Evolutionary conservation across 2,888 invertebrate species (phyloP).

Genomic region (Idaea biselata): DNA sequence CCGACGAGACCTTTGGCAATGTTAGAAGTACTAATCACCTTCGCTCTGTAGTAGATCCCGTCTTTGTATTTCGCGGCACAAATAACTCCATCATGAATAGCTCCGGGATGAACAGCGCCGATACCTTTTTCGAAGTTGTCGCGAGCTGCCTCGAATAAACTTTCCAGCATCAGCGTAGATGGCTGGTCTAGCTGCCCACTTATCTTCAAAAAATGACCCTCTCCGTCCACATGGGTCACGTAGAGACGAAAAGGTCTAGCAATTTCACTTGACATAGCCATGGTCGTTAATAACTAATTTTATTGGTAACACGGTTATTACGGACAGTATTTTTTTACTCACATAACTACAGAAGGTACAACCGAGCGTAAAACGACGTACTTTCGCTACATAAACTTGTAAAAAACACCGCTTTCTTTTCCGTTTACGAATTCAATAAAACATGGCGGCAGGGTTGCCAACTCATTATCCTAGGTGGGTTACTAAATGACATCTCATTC

Average conservation of each 20-base stretch:
- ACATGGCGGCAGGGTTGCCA: slow-evolving; percentile 54
- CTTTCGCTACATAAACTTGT: slow-evolving; percentile 39
- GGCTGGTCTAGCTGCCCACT: slow-evolving; percentile 85
- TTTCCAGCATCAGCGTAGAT: slow-evolving; percentile 79
- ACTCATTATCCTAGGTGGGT: no score
- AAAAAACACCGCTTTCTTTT: slow-evolving; percentile 66
- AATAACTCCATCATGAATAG: slow-evolving; percentile 76
- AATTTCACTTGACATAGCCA: slow-evolving; percentile 60
- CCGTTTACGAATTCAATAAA: slow-evolving; percentile 68
- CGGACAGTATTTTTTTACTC: slow-evolving; percentile 35
- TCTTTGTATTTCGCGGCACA: slow-evolving; percentile 86
- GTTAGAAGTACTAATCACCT: slow-evolving; percentile 72
- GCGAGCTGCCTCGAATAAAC: slow-evolving; percentile 59
- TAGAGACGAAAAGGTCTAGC: slow-evolving; percentile 68
- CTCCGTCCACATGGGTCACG: slow-evolving; percentile 85
- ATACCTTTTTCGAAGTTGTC: slow-evolving; percentile 69
- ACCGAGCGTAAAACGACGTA: slow-evolving; percentile 38
- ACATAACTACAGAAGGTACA: slow-evolving; percentile 50
- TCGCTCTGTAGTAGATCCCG: slow-evolving; percentile 83
- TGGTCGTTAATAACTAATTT: slow-evolving; percentile 31
- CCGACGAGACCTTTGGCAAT: slow-evolving; percentile 78
- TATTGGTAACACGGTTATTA: slow-evolving; percentile 21
- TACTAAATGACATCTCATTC: no score
- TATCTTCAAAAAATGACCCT: slow-evolving; percentile 85
- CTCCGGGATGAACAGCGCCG: slow-evolving; percentile 69